A percentile compares a stretch with the other conserved stretches of the same genome.
These are phyloP conservation scores for Raja brachyura DNA, from an alignment of 2,113 vertebrate genomes.

Conservation along the genomic window DNA sequence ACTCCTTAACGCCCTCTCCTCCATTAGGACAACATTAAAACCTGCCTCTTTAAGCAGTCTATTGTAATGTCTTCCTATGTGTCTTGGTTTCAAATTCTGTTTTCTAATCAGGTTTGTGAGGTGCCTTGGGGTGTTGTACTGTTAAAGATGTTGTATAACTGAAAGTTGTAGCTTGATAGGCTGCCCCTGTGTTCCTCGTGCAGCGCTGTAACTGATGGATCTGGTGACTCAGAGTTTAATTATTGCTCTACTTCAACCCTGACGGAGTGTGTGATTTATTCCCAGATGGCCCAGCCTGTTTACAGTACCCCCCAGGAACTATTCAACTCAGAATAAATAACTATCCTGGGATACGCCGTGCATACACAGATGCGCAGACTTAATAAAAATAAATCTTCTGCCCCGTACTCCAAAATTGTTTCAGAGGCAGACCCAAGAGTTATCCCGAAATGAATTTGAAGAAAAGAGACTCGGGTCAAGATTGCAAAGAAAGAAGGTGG, in stretches of 20 bases:
- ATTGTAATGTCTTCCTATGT: background rate
- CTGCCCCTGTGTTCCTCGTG: too few species aligned
- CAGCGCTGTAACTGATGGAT: background rate
- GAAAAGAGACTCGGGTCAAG: background rate
- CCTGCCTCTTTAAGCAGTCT: background rate
- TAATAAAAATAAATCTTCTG: conserved; percentile 36
- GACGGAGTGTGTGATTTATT: conserved; percentile 5
- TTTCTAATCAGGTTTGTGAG: background rate
- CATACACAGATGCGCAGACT: background rate
- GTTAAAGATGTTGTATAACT: background rate
- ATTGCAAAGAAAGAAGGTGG: background rate
- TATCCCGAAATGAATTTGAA: background rate
- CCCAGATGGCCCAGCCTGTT: background rate
- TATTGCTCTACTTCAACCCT: conserved; percentile 27
- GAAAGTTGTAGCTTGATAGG: background rate
- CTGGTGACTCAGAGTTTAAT: conserved; percentile 4
- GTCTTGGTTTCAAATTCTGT: background rate
- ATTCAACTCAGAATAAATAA: conserved; percentile 29
- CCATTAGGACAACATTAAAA: background rate
- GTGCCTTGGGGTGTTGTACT: too few species aligned
- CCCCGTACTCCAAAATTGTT: background rate
- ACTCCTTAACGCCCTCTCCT: background rate
- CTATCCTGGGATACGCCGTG: background rate
- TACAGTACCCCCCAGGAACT: background rate
- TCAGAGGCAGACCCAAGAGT: background rate